Percentiles rank a stretch among this genome's conserved stretches.
phyloP scores from a whole-genome alignment of 1,140 invertebrate species.

The Papilio helenus region DNA sequence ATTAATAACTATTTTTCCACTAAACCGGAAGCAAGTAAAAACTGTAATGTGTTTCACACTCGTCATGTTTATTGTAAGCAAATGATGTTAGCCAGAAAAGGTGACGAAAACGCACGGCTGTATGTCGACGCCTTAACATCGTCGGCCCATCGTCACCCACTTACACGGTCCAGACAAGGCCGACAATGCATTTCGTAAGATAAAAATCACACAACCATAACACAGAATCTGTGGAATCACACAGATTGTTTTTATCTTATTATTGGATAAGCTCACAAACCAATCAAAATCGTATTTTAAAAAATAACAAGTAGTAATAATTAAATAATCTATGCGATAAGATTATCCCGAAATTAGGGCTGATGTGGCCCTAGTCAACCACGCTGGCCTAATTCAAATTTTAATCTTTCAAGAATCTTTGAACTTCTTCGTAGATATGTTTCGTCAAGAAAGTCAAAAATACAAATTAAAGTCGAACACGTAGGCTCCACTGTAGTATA shows the following conservation, averaged over 20 bases:
- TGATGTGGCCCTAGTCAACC: no score
- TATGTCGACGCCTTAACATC: conserved; percentile 44
- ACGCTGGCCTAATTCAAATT: no score
- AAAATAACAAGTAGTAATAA: no score
- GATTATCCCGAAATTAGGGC: no score
- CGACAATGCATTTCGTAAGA: conserved; percentile 40
- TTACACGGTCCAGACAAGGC: conserved; percentile 36
- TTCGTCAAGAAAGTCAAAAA: no score
- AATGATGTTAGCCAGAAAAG: conserved; percentile 18
- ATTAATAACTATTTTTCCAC: not conserved
- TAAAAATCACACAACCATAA: conserved; percentile 45
- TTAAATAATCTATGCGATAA: no score
- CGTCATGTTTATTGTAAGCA: not conserved
- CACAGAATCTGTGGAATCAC: not conserved
- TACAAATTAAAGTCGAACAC: no score
- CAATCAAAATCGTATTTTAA: not conserved
- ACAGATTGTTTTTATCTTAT: not conserved
- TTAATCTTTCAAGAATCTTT: no score
- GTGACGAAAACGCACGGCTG: conserved; percentile 14
- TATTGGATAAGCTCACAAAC: conserved; percentile 18
- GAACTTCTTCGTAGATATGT: no score
- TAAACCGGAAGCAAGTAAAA: not conserved
- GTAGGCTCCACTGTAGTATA: not conserved
- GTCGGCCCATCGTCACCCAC: conserved; percentile 41
- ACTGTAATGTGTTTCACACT: not conserved